A percentile compares a stretch with the other conserved stretches of the same genome.
Evolutionary conservation across 2,797 vertebrate genomes (phyloP).

Genomic region (Xiphorhynchus erythropygius): DNA sequence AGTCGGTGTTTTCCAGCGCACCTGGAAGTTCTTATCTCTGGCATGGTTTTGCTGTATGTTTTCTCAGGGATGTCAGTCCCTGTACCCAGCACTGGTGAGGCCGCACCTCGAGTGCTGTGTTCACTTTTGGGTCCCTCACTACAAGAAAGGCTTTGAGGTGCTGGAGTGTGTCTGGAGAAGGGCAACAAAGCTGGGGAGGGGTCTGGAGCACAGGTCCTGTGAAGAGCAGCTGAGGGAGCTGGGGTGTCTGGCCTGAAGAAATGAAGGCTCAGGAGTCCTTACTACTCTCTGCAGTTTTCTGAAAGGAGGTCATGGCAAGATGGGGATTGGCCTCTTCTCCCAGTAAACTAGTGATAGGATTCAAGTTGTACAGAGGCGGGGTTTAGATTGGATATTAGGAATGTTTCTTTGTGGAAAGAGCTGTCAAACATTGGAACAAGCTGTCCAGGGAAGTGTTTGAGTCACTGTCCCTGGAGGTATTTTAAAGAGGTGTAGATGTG

Average conservation of each 20-base stretch:
- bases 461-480: neutral
- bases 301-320: neutral
- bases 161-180: neutral
- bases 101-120: rapidly evolving
- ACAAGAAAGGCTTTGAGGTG: neutral
- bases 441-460: neutral
- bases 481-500: neutral
- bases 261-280: neutral
- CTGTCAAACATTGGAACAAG: neutral
- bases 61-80: neutral
- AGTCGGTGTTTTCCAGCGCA: neutral
- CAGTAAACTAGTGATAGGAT: neutral
- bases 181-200: neutral
- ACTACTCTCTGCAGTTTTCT: neutral
- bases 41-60: neutral
- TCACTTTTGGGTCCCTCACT: neutral
- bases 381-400: neutral
- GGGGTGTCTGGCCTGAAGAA: neutral
- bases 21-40: neutral
- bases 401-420: neutral
- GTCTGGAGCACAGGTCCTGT: neutral
- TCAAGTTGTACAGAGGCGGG: neutral
- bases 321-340: neutral
- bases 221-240: neutral
- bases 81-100: neutral